Evolutionary conservation across 1,140 invertebrate genomes (phyloP), one percentile per base, ranked within the genome.

Genomic region (Aphidius ervi): DNA sequence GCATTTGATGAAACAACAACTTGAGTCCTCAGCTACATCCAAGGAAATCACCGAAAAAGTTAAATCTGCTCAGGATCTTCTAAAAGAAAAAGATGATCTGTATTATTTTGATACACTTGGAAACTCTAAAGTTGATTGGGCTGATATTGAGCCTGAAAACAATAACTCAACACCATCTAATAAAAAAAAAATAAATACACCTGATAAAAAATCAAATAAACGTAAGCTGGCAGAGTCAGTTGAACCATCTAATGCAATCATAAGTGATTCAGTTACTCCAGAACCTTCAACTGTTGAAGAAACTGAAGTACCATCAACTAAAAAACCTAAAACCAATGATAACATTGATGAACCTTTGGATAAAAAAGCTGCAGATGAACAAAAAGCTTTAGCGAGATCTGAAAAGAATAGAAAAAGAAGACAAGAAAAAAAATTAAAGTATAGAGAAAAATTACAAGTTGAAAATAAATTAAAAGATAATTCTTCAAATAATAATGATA

Each of bases 1-100:
- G 89, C 77, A 82, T 49, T 75, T 86, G 60, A 86, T 91, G 85
- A 86, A 87, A 71, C 79, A 86, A 62, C 77, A 86, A 59, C 57
- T 84, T 6, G 73, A 82, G 59, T 68, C 82, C 8, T 65, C 49
- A 39, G 31, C 61, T 6, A 31, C 63, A 37, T 59, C 78, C 78
- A 65, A 75, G 82, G 58, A 69, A 75, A 56, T 66, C 31, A 5
- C 8, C 9, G n/a, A 81, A 42, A 72, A 69, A 54, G 56, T 63
- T n/a, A 77, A 76, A 67, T 63, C 69, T 16, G 76, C 71, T 0
- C 74, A 69, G 54, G 63, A 76, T 46, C 64, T 78, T 31, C 65
- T 77, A 5, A 58, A 58, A 9, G 69, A 73, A 50, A 70, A 70
- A 6, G 65, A 73, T 10, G 60, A 69, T 57, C 55, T 56, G 7